Conservation (phyloP, 2,888 invertebrate species). For the Hirtodrosophila alboralis region DNA sequence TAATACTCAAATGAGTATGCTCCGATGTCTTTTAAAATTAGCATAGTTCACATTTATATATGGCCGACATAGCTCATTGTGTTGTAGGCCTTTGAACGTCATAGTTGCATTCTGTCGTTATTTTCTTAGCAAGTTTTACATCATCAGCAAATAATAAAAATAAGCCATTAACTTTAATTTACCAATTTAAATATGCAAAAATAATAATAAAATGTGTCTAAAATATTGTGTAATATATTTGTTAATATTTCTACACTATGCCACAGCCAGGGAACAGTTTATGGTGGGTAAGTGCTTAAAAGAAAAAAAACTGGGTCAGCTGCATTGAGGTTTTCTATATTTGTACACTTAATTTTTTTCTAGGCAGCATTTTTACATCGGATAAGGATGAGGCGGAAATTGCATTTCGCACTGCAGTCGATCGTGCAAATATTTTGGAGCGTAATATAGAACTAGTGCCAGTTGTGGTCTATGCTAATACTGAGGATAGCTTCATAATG, state of each 20-base stretch:
- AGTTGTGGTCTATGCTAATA: constrained; percentile 76
- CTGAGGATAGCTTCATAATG: constrained; percentile 82
- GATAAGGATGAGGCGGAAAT: constrained; percentile 86
- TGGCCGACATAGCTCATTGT: constrained; percentile 56
- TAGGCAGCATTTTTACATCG: constrained; percentile 85
- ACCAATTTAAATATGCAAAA: constrained; percentile 18
- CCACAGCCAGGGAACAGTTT: constrained; percentile 60
- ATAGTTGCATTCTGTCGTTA: constrained; percentile 41
- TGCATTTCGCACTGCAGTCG: constrained; percentile 86
- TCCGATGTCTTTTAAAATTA: constrained; percentile 63
- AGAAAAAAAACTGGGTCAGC: constrained; percentile 67
- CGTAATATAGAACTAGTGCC: constrained; percentile 81
- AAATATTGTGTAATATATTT: constrained; percentile 20
- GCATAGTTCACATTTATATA: constrained; percentile 51
- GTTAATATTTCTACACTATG: constrained; percentile 20
- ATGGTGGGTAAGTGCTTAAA: constrained; percentile 64
- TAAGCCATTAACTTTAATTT: constrained; percentile 1
- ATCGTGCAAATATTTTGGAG: constrained; percentile 84
- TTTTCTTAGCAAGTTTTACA: constrained; percentile 58
- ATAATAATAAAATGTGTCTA: constrained; percentile 43
- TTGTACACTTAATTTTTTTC: constrained; percentile 13
- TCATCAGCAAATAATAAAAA: constrained; percentile 54
- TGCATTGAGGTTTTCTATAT: constrained; percentile 35
- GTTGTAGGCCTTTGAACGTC: constrained; percentile 44
- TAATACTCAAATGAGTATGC: constrained; percentile 1